Evolutionary conservation across 2,113 vertebrate species (phyloP).

Genomic region (Myrmophylax atrothorax): DNA sequence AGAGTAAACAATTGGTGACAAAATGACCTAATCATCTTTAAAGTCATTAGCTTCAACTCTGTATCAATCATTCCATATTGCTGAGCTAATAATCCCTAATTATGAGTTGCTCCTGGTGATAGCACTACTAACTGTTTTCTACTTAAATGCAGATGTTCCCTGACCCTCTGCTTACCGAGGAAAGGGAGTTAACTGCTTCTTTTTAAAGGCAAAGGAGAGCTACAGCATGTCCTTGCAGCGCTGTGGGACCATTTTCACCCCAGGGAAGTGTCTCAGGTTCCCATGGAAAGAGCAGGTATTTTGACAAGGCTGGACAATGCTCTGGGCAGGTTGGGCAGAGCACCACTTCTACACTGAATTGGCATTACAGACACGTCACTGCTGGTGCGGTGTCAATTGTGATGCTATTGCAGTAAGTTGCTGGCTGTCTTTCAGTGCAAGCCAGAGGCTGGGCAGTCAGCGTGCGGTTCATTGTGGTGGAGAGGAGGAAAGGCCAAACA

Average conservation of each 20-base stretch:
- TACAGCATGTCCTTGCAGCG: neutral
- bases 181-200: neutral
- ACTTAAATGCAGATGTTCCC: constrained; percentile 12
- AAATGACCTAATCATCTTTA: constrained; percentile 1
- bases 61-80: constrained; percentile 27
- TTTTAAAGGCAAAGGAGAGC: neutral
- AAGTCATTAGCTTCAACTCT: constrained; percentile 25
- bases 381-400: accelerated
- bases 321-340: neutral
- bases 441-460: neutral
- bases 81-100: constrained; percentile 37
- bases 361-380: neutral
- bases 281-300: neutral
- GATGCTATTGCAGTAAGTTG: neutral
- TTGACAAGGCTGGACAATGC: neutral
- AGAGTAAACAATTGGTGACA: constrained; percentile 6
- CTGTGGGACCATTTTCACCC: neutral
- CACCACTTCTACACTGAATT: accelerated
- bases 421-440: neutral
- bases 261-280: accelerated
- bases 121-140: neutral
- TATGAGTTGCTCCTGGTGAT: constrained; percentile 5
- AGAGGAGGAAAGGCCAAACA: neutral
- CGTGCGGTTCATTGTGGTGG: neutral
- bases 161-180: neutral